Evolutionary conservation across 2,797 vertebrate genomes (phyloP).

Genomic region (Halcyon smyrnensis): DNA sequence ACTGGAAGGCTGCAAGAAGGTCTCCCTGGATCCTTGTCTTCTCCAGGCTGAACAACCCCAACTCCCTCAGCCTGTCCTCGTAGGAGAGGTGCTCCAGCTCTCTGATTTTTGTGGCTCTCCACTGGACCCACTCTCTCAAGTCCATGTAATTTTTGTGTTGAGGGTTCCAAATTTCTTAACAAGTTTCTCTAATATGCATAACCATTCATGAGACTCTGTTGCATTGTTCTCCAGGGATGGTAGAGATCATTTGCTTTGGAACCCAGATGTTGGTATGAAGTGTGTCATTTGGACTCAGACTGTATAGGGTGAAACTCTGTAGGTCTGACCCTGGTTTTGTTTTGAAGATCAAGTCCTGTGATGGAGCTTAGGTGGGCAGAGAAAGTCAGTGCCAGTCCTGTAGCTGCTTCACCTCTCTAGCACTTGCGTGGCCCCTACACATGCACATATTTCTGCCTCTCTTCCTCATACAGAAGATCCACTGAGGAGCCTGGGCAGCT

Average conservation of each 20-base stretch:
- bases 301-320: fast-evolving
- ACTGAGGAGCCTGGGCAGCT: background rate
- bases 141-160: too few species aligned
- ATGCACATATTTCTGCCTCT: background rate
- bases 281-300: background rate
- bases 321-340: background rate
- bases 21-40: too few species aligned
- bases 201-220: background rate
- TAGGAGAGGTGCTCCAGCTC: too few species aligned
- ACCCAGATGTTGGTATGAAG: background rate
- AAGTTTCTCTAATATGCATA: background rate
- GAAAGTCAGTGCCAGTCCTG: background rate
- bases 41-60: too few species aligned
- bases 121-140: too few species aligned
- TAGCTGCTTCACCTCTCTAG: background rate
- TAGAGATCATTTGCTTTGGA: background rate
- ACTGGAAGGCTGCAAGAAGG: too few species aligned
- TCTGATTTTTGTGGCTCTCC: too few species aligned
- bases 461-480: background rate
- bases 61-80: too few species aligned
- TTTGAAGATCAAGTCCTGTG: background rate
- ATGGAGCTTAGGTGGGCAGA: background rate
- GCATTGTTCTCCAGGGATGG: background rate
- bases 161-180: too few species aligned
- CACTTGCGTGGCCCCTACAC: background rate